Evolutionary conservation across 2,888 invertebrate species (phyloP), one percentile per base, ranked within the genome.

Genomic region (Drosophila yooni): DNA sequence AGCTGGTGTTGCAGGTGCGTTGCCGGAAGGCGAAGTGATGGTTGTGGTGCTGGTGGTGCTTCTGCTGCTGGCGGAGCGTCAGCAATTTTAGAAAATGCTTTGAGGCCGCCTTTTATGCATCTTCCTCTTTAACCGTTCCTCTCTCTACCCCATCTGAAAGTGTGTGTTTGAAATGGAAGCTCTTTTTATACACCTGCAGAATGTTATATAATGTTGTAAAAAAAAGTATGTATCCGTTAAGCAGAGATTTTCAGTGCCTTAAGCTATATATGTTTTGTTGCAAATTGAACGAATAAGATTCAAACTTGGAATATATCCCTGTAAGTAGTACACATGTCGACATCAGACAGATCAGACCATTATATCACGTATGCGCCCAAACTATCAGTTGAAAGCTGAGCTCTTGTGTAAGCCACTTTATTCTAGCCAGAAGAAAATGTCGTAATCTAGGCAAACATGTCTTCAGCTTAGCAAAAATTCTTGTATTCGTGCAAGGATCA

Each of bases 21-120:
- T 5, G 40, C 48, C 54, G 56, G 63, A 58, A 40, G 53, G 53
- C 21, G 51, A 51, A 48, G 29, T 38, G 56, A 8, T 25, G 15
- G 46, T 46, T 46, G 25, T 46, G 46, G 29, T 59, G 61, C 43
- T 48, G 58, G 6, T 31, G 31, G 13, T 56, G 52, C 33, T 40
- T 54, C 21, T 65, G 65, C 33, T 36, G 52, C 56, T 46, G 57
- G 50, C 60, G 48, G 60, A 68, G 53, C 50, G 57, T 61, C 66
- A 62, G 72, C 74, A 81, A 81, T 81, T 76, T 77, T 50, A 52
- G 53, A 68, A 72, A 66, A 76, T 80, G 80, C 63, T 80, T 74
- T 56, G 65, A 74, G 81, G 58, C 59, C 53, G 48, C 51, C 51
- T 53, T 62, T 56, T 43, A 50, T 40, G 15, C 57, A 31, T 48